A percentile compares a stretch with the other conserved stretches of the same genome.
phyloP scores from a whole-genome alignment of 2,113 vertebrate species.

The Phylloscopus whistleri region DNA sequence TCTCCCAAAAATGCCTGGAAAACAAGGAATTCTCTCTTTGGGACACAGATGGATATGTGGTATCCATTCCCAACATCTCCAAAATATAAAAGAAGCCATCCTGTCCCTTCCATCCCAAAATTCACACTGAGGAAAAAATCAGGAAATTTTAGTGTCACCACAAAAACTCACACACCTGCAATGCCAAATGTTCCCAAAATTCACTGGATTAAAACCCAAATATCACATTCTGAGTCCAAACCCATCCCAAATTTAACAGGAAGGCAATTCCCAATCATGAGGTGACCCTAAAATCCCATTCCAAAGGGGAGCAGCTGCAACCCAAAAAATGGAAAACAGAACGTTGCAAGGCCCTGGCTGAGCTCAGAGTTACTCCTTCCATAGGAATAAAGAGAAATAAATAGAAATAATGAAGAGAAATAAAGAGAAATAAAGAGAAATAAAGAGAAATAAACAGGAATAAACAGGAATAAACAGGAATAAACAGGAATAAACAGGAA shows the following conservation, averaged over 20 bases:
- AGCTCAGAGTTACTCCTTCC: neutral
- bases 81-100: neutral
- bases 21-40: neutral
- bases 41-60: neutral
- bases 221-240: fast-evolving
- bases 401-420: neutral
- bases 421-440: neutral
- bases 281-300: neutral
- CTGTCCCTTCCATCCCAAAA: neutral
- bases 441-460: neutral
- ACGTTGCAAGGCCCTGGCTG: fast-evolving
- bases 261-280: fast-evolving
- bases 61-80: neutral
- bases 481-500: neutral
- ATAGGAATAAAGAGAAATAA: neutral
- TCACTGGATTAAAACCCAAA: fast-evolving
- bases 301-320: neutral
- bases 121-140: fast-evolving
- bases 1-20: neutral
- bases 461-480: neutral
- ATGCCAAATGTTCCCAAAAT: neutral
- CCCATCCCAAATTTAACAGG: neutral
- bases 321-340: fast-evolving
- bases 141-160: fast-evolving
- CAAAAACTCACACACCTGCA: fast-evolving